phyloP scores from a whole-genome alignment of 2,888 invertebrate species.

The Acronicta alni region DNA sequence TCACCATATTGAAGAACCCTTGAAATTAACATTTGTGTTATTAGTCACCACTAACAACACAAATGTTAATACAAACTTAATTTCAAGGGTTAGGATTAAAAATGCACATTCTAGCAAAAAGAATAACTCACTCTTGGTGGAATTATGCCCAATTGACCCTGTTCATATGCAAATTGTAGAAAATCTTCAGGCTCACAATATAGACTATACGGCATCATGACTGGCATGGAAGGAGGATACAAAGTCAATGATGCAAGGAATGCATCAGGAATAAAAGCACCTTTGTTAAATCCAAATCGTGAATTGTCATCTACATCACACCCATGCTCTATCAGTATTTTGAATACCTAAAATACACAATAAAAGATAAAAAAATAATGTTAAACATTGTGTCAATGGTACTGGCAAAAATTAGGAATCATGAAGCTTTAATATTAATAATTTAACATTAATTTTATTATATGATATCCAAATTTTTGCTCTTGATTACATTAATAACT shows the following conservation, averaged over 20 bases:
- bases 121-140: conserved; percentile 69
- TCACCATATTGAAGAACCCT: no score
- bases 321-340: conserved; percentile 77
- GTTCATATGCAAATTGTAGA: conserved; percentile 66
- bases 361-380: conserved; percentile 7
- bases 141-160: conserved; percentile 68
- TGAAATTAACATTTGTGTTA: no score
- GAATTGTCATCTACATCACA: conserved; percentile 83
- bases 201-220: conserved; percentile 79
- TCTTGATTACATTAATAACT: conserved; percentile 52
- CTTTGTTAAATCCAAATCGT: conserved; percentile 38
- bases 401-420: conserved; percentile 4
- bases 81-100: no score
- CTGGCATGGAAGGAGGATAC: conserved; percentile 69
- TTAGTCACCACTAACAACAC: no score
- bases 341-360: conserved; percentile 74
- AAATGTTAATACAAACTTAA: no score
- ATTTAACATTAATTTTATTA: neutral
- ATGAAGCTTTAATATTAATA: neutral
- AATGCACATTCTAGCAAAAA: conserved; percentile 1
- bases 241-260: conserved; percentile 76
- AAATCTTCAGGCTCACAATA: conserved; percentile 78
- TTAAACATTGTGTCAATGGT: neutral
- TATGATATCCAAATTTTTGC: conserved; percentile 4
- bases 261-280: conserved; percentile 76